Base-by-base conservation (phyloP, 1,140 invertebrate species). In the Bradysia coprophila region DNA sequence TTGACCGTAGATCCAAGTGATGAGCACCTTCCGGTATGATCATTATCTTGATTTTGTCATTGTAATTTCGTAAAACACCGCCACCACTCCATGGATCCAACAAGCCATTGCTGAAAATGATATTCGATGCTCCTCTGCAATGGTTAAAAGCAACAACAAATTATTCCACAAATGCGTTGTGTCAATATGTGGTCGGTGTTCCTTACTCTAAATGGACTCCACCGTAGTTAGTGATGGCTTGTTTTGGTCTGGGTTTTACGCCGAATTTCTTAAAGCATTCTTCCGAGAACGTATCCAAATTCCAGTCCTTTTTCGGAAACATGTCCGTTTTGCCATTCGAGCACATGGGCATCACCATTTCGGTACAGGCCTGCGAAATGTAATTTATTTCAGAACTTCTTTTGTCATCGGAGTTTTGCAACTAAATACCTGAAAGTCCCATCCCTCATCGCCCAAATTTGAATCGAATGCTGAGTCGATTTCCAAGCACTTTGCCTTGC, bases 291-390 rank as follows among this genome's bases (percentile, higher is more conserved):
- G 62, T 49, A 8, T 71, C 68, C 23, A 84, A 72, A 63, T 92
- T 71, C 88, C 89, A 95, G 0, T 65, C 42, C 0, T 51, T 46
- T 2, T 72, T 65, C 52, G 87, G 80, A 61, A 92, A 95, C 77
- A 97, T 90, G 49, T 88, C 86, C 21, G 74, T 66, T 10, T 65
- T 53, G 13, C 82, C 81, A 49, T 79, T 74, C 5, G 72, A 65
- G 59, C 93, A 96, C 63, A 87, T 78, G 0, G 89, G 89, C 81
- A 94, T 91, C 34, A 94, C 78, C 81, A 97, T 93, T 63, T 98
- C 92, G 21, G 90, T 92, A 56, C 93, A 97, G 8, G 78, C 68
- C 76, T 92, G 64, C 46, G 62, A 68, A 51, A n/a, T n/a, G n/a
- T n/a, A n/a, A n/a, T n/a, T n/a, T n/a, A n/a, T n/a, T n/a, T n/a